phyloP scores from a whole-genome alignment of 2,113 vertebrate genomes.

The Pteruthius melanotis region DNA sequence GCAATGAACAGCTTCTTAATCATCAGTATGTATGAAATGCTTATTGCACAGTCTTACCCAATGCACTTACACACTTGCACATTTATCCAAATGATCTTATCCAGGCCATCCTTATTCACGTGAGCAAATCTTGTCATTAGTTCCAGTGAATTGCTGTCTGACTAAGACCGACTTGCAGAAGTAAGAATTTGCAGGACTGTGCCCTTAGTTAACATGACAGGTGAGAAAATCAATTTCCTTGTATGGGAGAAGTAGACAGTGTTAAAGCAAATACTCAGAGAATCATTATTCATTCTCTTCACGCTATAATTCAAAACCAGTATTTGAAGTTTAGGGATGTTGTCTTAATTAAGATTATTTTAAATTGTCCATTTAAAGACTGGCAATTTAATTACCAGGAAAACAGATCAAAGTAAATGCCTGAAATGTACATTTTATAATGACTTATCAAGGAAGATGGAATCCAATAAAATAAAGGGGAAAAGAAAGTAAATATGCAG shows the following conservation, averaged over 20 bases:
- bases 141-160: not conserved
- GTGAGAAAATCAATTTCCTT: conserved; percentile 55
- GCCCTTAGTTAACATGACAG: conserved; percentile 31
- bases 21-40: not conserved
- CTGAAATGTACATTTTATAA: conserved; percentile 43
- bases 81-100: not conserved
- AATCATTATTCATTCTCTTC: conserved; percentile 51
- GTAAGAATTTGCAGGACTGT: not conserved
- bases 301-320: conserved; percentile 12
- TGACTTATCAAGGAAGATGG: not conserved
- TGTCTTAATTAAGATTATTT: conserved; percentile 61
- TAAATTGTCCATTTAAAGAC: conserved; percentile 39
- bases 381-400: conserved; percentile 52
- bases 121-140: not conserved
- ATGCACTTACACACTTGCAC: not conserved
- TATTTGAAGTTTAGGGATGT: conserved; percentile 55
- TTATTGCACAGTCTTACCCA: not conserved
- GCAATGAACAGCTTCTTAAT: not conserved
- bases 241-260: not conserved
- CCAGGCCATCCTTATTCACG: not conserved
- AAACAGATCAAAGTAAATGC: conserved; percentile 53
- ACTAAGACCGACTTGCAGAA: not conserved
- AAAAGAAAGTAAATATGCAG: not conserved
- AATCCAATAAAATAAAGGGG: conserved; percentile 27
- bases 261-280: not conserved